phyloP scores from a whole-genome alignment of 2,888 invertebrate genomes.

The Podotricha telesiphe region DNA sequence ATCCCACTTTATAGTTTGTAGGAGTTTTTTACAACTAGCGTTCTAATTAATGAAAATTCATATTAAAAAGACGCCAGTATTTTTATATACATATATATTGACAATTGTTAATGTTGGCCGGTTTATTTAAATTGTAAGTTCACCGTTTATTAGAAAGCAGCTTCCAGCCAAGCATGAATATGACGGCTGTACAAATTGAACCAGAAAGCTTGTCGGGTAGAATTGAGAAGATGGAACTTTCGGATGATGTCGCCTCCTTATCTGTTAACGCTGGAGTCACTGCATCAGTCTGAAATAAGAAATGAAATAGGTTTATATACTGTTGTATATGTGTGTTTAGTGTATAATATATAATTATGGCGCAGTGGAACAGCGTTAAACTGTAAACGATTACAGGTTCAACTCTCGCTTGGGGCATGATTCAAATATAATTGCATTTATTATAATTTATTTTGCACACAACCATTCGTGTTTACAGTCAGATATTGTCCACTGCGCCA shows the following conservation, averaged over 20 bases:
- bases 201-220: constrained; percentile 82
- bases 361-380: neutral
- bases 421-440: too few species aligned
- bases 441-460: too few species aligned
- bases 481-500: too few species aligned
- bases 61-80: constrained; percentile 3
- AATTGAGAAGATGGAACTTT: constrained; percentile 81
- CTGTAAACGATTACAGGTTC: neutral
- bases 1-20: neutral
- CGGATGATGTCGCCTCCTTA: constrained; percentile 55
- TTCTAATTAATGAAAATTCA: constrained; percentile 4
- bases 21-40: neutral
- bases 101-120: constrained; percentile 14
- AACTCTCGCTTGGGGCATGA: too few species aligned
- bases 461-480: too few species aligned
- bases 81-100: neutral
- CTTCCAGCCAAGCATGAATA: constrained; percentile 86
- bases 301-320: constrained; percentile 38
- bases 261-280: constrained; percentile 50
- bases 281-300: constrained; percentile 70
- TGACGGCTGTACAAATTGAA: constrained; percentile 85
- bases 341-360: neutral
- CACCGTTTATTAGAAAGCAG: constrained; percentile 83
- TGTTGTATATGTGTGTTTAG: too few species aligned
- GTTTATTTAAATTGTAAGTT: constrained; percentile 50